These are phyloP conservation scores for Semotilus atromaculatus DNA, from an alignment of 2,797 vertebrate species.

Conservation along the genomic window DNA sequence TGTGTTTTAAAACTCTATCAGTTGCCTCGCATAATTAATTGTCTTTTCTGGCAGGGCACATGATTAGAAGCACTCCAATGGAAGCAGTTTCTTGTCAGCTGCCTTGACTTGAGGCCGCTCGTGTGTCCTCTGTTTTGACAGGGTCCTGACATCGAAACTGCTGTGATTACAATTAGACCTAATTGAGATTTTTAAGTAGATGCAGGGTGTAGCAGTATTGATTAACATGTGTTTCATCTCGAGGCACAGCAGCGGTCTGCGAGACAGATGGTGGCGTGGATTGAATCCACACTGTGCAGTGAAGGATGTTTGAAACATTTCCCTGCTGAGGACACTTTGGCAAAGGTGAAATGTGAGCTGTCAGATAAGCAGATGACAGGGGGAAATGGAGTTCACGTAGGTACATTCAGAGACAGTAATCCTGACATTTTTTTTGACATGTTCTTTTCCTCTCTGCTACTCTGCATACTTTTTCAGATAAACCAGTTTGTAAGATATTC, in stretches of 20 bases:
- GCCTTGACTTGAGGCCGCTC: background rate
- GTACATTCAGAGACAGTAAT: constrained; percentile 59
- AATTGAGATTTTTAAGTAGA: constrained; percentile 62
- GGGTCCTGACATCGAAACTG: constrained; percentile 47
- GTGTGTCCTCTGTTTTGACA: constrained; percentile 44
- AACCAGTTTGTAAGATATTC: background rate
- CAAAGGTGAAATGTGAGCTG: constrained; percentile 66
- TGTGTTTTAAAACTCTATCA: background rate
- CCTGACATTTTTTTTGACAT: constrained; percentile 56
- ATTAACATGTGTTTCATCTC: constrained; percentile 62
- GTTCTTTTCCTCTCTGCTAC: background rate
- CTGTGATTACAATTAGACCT: constrained; percentile 65
- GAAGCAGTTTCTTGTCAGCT: background rate
- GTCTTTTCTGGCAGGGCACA: background rate
- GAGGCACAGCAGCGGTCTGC: constrained; percentile 54
- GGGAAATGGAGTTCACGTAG: constrained; percentile 65
- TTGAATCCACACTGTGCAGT: constrained; percentile 52
- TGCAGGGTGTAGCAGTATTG: constrained; percentile 55
- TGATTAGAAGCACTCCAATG: constrained; percentile 50
- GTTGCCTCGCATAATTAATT: constrained; percentile 21
- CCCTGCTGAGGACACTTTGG: constrained; percentile 65
- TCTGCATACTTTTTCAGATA: background rate
- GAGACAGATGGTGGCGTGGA: constrained; percentile 60
- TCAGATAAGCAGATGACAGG: constrained; percentile 68
- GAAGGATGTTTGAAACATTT: constrained; percentile 59